A percentile compares a stretch with the other conserved stretches of the same genome.
Evolutionary conservation across 2,888 invertebrate genomes (phyloP).

Genomic region (Teleogryllus oceanicus): DNA sequence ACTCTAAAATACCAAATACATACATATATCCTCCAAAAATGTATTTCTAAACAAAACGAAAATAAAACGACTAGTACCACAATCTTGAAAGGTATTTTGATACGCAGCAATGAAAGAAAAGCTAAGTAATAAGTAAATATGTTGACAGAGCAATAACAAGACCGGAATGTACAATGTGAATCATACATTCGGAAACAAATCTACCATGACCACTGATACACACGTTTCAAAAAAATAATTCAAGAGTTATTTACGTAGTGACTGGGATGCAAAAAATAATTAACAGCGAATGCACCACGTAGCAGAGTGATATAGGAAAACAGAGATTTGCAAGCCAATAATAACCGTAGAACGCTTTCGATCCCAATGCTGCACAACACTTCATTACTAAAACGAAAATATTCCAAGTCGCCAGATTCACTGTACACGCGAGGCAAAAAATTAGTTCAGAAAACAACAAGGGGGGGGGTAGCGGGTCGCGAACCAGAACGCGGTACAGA

Average conservation of each 20-base stretch:
- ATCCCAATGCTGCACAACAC: neutral
- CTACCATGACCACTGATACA: neutral
- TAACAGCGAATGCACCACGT: neutral
- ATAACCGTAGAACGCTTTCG: neutral
- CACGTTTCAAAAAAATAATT: neutral
- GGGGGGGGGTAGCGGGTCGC: neutral
- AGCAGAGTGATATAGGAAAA: neutral
- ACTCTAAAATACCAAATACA: too few relatives aligned
- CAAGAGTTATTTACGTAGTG: neutral
- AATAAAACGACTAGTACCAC: too few relatives aligned
- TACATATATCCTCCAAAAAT: too few relatives aligned
- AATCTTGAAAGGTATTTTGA: too few relatives aligned
- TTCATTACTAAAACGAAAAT: constrained; percentile 1
- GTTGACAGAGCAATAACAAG: too few relatives aligned
- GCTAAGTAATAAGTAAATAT: too few relatives aligned
- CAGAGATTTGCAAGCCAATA: neutral
- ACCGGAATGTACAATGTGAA: too few relatives aligned
- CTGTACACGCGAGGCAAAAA: neutral
- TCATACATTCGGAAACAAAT: neutral
- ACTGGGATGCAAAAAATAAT: neutral
- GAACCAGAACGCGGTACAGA: neutral
- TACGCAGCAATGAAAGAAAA: too few relatives aligned
- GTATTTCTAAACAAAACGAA: too few relatives aligned
- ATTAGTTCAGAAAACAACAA: neutral
- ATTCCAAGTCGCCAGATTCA: neutral